Percentiles rank a stretch among this genome's conserved stretches.
Conservation (phyloP, 2,113 vertebrate species). For the Spea multiplicata region DNA sequence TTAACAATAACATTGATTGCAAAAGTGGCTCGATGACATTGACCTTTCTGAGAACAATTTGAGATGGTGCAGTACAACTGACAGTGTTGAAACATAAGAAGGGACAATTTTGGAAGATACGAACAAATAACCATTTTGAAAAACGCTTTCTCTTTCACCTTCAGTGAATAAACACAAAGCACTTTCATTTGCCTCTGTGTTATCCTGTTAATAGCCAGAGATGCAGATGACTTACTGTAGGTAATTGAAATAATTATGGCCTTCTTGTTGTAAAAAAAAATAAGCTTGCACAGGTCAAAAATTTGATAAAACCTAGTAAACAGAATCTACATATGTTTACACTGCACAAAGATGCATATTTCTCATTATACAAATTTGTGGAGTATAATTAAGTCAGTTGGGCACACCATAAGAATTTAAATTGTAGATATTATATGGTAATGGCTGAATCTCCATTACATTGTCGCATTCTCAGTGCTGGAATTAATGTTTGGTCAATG, state of each 20-base stretch:
- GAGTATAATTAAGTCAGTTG: conserved; percentile 33
- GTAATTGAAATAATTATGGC: conserved; percentile 40
- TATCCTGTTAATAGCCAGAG: conserved; percentile 22
- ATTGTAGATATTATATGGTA: conserved; percentile 37
- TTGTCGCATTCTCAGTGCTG: conserved; percentile 39
- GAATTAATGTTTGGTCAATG: conserved; percentile 43
- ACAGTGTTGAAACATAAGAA: conserved; percentile 8
- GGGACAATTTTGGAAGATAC: conserved; percentile 10
- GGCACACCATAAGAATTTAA: conserved; percentile 30
- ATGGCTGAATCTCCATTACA: conserved; percentile 37
- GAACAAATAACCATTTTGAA: conserved; percentile 12
- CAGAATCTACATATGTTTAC: conserved; percentile 35
- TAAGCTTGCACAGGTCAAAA: conserved; percentile 31
- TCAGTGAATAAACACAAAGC: conserved; percentile 18
- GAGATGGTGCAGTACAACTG: not conserved
- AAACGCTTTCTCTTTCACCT: conserved; percentile 6
- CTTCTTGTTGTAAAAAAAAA: conserved; percentile 26
- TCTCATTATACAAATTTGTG: conserved; percentile 28
- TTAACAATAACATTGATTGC: not conserved
- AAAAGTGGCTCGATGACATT: not conserved
- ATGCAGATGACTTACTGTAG: conserved; percentile 10
- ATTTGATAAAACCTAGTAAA: conserved; percentile 40
- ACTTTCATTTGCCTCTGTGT: conserved; percentile 13
- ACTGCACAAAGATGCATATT: conserved; percentile 18
- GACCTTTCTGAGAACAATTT: not conserved